Evolutionary conservation across 1,140 invertebrate genomes (phyloP).

Genomic region (Anoplophora glabripennis): DNA sequence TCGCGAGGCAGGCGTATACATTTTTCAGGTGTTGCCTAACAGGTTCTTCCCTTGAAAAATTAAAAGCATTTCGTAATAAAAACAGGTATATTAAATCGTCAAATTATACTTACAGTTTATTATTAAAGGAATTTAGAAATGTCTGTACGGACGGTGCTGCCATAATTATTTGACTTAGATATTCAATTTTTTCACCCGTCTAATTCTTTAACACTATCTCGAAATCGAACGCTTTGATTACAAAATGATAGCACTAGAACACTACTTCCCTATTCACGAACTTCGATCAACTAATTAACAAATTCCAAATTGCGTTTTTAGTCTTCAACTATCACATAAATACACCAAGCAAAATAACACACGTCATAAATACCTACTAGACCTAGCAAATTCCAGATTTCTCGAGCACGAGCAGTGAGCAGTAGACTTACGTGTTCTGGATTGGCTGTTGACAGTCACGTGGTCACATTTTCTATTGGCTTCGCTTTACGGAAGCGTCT

Average conservation of each 20-base stretch:
- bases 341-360: constrained; percentile 30
- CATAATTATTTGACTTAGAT: constrained; percentile 40
- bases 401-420: too few relatives aligned
- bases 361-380: constrained; percentile 34
- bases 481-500: too few relatives aligned
- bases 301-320: constrained; percentile 2
- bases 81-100: background rate
- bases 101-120: constrained; percentile 45
- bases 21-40: constrained; percentile 88
- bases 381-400: constrained; percentile 9
- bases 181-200: constrained; percentile 28
- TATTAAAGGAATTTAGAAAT: constrained; percentile 48
- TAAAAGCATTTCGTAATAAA: constrained; percentile 17
- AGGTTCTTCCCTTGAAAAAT: constrained; percentile 68
- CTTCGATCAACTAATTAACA: constrained; percentile 10
- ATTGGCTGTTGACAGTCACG: constrained; percentile 1
- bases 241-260: background rate
- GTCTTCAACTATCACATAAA: constrained; percentile 5
- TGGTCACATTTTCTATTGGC: background rate
- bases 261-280: constrained; percentile 2
- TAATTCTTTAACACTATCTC: too few relatives aligned
- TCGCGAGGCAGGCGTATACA: constrained; percentile 87
- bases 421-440: background rate
- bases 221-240: background rate
- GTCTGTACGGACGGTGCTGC: constrained; percentile 38